phyloP scores from a whole-genome alignment of 1,140 invertebrate genomes.

The Aphaenogaster ashmeadi region DNA sequence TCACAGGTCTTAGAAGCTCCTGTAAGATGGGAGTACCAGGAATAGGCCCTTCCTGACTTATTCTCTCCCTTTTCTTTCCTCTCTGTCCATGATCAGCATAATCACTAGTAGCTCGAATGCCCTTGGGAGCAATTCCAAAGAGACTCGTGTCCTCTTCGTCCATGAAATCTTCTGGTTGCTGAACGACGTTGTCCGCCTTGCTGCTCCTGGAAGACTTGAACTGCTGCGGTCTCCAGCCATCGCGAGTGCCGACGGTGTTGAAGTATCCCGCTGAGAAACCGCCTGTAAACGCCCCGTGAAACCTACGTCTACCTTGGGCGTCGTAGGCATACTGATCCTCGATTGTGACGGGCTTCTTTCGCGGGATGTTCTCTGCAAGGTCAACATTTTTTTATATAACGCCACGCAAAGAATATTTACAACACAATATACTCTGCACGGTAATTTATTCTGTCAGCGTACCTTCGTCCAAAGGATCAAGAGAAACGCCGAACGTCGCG shows the following conservation, averaged over 20 bases:
- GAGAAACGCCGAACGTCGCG: constrained; percentile 91
- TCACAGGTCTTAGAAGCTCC: constrained; percentile 93
- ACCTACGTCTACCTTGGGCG: constrained; percentile 95
- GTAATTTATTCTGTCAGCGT: constrained; percentile 65
- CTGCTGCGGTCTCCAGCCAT: constrained; percentile 97
- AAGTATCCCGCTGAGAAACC: constrained; percentile 99
- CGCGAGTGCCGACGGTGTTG: constrained; percentile 97
- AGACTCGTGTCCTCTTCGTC: constrained; percentile 98
- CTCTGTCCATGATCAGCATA: constrained; percentile 88
- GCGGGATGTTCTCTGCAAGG: constrained; percentile 91
- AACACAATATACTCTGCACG: constrained; percentile 15
- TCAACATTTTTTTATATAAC: constrained; percentile 46
- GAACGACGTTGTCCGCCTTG: constrained; percentile 88
- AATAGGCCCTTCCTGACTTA: constrained; percentile 90
- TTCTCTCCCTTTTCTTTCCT: constrained; percentile 87
- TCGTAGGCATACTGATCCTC: constrained; percentile 97
- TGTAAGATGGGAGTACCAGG: constrained; percentile 93
- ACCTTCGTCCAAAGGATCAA: constrained; percentile 94
- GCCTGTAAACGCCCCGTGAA: constrained; percentile 99
- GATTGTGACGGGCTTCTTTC: constrained; percentile 93
- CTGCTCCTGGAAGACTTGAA: constrained; percentile 96
- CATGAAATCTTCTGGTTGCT: constrained; percentile 98
- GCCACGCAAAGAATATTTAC: neutral
- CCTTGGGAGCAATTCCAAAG: constrained; percentile 97
- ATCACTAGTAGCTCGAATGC: constrained; percentile 92